Evolutionary conservation across 2,113 vertebrate genomes (phyloP).

Genomic region (Nymphicus hollandicus): DNA sequence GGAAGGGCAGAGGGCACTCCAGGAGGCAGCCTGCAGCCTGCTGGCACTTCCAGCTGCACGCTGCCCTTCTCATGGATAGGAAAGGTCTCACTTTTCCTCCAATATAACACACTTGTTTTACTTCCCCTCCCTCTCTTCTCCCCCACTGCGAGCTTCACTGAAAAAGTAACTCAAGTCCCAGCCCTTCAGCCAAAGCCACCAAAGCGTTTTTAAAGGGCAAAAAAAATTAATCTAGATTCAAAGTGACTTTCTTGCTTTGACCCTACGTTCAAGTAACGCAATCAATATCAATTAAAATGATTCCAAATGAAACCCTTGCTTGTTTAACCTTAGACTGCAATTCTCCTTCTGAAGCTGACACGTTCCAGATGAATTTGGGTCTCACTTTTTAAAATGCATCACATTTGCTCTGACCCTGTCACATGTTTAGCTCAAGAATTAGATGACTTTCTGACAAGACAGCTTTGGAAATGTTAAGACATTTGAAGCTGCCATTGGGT

Average conservation of each 20-base stretch:
- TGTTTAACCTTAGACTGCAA: constrained; percentile 57
- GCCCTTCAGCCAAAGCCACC: neutral
- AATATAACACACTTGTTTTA: neutral
- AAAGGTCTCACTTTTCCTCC: neutral
- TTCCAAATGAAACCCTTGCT: constrained; percentile 52
- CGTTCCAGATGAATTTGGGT: constrained; percentile 22
- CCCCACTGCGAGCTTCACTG: neutral
- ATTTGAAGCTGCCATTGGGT: constrained; percentile 12
- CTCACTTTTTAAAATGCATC: constrained; percentile 12
- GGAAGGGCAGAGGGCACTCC: neutral
- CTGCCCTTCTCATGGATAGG: neutral
- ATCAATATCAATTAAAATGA: constrained; percentile 63
- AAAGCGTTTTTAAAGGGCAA: neutral
- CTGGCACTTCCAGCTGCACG: neutral
- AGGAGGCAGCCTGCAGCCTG: neutral
- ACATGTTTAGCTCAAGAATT: neutral
- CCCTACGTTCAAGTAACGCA: neutral
- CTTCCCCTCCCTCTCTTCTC: neutral
- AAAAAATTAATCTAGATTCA: neutral
- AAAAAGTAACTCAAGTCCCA: neutral
- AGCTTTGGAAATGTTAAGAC: constrained; percentile 34
- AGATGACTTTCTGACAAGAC: constrained; percentile 43
- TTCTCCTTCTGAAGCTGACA: constrained; percentile 24
- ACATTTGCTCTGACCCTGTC: constrained; percentile 20
- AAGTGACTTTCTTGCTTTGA: neutral